These are phyloP conservation scores for Pelosia muscerda DNA, from an alignment of 2,888 invertebrate species.

Conservation along the genomic window DNA sequence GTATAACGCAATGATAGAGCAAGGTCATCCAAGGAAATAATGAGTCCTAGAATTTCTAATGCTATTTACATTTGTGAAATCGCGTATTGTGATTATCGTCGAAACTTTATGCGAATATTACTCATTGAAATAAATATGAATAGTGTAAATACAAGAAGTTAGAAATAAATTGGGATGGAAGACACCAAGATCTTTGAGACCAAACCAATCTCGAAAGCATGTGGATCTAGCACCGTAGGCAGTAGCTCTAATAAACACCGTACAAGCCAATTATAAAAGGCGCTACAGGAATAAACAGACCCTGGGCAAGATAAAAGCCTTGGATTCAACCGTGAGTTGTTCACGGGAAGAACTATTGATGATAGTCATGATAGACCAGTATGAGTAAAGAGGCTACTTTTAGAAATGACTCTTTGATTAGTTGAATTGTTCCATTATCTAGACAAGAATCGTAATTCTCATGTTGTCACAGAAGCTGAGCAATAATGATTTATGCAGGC, in stretches of 20 bases:
- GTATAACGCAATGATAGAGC: constrained; percentile 42
- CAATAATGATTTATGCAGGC: constrained; percentile 42
- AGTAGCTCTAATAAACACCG: too few relatives aligned
- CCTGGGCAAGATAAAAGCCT: neutral
- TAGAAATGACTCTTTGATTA: neutral
- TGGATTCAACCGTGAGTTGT: neutral
- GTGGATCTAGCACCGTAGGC: too few relatives aligned
- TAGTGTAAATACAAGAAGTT: neutral
- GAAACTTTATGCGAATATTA: neutral
- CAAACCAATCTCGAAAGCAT: too few relatives aligned
- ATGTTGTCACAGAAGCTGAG: constrained; percentile 29
- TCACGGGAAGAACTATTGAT: too few relatives aligned
- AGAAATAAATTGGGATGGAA: neutral
- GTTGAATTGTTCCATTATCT: constrained; percentile 22
- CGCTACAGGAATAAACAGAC: neutral
- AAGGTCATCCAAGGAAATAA: constrained; percentile 46
- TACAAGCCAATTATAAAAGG: neutral
- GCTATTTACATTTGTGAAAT: constrained; percentile 22
- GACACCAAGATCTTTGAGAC: neutral
- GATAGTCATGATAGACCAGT: neutral
- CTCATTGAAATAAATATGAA: neutral
- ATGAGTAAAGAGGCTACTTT: neutral
- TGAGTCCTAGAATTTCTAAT: constrained; percentile 41
- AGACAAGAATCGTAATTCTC: constrained; percentile 22
- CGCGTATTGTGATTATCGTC: neutral